A percentile compares a stretch with the other conserved stretches of the same genome.
Evolutionary conservation across 2,113 vertebrate genomes (phyloP).

Genomic region (Henicopernis longicauda): DNA sequence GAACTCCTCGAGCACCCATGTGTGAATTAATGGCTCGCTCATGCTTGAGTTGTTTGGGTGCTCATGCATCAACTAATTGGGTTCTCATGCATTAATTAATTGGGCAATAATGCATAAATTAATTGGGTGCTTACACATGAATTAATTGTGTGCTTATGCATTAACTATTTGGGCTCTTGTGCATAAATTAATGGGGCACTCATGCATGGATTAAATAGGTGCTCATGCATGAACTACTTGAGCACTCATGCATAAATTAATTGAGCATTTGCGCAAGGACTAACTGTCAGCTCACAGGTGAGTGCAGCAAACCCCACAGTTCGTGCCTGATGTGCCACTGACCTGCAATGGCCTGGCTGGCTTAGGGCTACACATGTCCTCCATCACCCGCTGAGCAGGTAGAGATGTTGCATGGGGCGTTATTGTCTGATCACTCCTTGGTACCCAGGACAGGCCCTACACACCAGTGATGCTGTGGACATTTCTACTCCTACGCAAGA

Average conservation of each 20-base stretch:
- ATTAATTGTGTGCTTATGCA: not conserved
- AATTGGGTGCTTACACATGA: not conserved
- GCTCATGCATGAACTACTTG: not conserved
- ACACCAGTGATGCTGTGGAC: not conserved
- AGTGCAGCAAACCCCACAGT: not conserved
- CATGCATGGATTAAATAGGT: not conserved
- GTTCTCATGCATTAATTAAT: not conserved
- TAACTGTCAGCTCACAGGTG: not conserved
- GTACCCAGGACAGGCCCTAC: not conserved
- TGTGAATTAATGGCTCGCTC: not conserved
- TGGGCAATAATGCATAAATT: not conserved
- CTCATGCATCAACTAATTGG: not conserved
- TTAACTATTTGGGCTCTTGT: not conserved
- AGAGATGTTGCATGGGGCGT: not conserved
- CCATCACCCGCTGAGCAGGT: not conserved
- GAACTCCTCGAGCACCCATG: not conserved
- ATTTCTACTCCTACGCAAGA: not conserved
- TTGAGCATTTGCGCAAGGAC: not conserved
- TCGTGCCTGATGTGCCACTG: rapidly evolving
- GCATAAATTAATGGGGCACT: not conserved
- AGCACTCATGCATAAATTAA: not conserved
- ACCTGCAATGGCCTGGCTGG: not conserved
- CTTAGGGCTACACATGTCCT: not conserved
- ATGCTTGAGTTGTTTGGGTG: not conserved
- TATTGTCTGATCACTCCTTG: not conserved